Conservation (phyloP, 2,797 vertebrate genomes). For the Sciurus vulgaris region DNA sequence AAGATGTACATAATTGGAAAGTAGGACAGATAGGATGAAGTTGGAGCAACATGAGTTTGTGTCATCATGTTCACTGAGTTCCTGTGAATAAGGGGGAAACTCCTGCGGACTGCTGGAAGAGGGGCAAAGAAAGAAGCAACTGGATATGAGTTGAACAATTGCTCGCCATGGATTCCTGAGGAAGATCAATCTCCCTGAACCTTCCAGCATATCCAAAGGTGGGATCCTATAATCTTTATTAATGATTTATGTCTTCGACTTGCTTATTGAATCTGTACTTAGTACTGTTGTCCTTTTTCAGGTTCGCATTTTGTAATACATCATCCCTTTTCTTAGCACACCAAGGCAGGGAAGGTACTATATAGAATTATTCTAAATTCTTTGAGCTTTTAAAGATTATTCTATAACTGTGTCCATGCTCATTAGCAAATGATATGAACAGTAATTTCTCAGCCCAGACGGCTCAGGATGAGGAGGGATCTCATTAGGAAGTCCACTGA, state of each 20-base stretch:
- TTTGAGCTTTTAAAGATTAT: conserved; percentile 56
- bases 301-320: conserved; percentile 46
- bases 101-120: neutral
- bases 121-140: neutral
- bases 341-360: neutral
- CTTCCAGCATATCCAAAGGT: neutral
- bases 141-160: neutral
- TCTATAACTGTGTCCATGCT: conserved; percentile 20
- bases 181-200: neutral
- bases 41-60: rapidly evolving
- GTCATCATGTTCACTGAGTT: neutral
- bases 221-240: neutral
- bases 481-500: conserved; percentile 77
- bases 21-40: neutral
- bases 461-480: conserved; percentile 46
- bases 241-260: neutral
- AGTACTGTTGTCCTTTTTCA: neutral
- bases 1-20: neutral
- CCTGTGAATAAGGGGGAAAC: neutral
- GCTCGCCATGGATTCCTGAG: neutral
- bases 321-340: neutral
- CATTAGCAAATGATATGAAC: conserved; percentile 71
- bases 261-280: neutral
- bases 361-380: neutral
- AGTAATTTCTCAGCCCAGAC: conserved; percentile 59